These are phyloP conservation scores for Synodontis membranacea DNA, from an alignment of 2,113 vertebrate species.

Conservation along the genomic window DNA sequence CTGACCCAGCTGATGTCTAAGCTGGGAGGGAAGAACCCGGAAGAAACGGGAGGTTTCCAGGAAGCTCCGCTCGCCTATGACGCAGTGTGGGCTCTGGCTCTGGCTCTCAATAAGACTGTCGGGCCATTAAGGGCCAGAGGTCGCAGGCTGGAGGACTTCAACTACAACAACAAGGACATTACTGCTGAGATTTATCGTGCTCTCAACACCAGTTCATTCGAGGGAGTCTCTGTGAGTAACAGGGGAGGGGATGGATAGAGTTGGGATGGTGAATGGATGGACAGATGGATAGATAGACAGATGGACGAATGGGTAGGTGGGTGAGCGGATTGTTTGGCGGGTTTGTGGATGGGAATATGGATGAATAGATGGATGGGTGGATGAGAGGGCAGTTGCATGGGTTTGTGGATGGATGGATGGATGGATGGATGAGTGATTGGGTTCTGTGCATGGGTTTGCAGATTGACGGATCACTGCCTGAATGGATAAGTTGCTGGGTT, in stretches of 20 bases:
- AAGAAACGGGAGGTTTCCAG: slow-evolving; percentile 92
- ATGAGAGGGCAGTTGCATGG: not conserved
- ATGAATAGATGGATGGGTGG: not conserved
- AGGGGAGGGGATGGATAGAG: not conserved
- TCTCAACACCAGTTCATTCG: slow-evolving; percentile 93
- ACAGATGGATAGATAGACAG: not conserved
- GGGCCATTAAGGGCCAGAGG: slow-evolving; percentile 82
- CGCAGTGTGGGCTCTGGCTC: slow-evolving; percentile 90
- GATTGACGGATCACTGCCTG: not conserved
- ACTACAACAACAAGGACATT: slow-evolving; percentile 95
- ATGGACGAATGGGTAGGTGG: not conserved
- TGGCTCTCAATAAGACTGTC: slow-evolving; percentile 93
- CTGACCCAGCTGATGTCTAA: slow-evolving; percentile 85
- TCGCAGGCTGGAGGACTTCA: slow-evolving; percentile 88
- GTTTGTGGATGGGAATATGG: not conserved
- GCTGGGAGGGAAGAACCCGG: slow-evolving; percentile 85
- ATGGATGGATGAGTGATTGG: not conserved
- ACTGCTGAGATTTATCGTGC: slow-evolving; percentile 92
- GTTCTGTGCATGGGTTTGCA: too few species aligned
- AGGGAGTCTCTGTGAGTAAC: slow-evolving; percentile 89
- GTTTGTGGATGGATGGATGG: not conserved
- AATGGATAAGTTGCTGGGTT: too few species aligned
- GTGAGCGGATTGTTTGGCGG: fast-evolving
- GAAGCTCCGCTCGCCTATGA: slow-evolving; percentile 93
- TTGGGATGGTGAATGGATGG: not conserved